Base-by-base conservation (phyloP, 2,888 invertebrate genomes). In the Pemphredon lugubris region DNA sequence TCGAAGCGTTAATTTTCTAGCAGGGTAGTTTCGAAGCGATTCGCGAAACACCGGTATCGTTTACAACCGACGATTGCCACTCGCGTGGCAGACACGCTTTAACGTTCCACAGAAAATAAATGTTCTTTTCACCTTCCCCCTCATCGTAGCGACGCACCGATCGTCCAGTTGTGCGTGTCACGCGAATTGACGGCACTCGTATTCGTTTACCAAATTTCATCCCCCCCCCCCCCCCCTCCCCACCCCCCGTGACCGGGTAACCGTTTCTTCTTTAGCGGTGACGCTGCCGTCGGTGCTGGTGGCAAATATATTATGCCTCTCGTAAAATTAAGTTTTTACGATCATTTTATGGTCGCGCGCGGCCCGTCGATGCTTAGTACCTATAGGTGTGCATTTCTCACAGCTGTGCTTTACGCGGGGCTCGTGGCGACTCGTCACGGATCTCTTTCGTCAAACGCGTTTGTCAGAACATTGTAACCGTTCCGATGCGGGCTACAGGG, bases 311-410 rank as follows among this genome's bases (percentile, higher is more conserved):
- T 89, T 89, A 88, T 87, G 87, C 86, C 86, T 86, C 89, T 89
- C 90, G 86, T 90, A 90, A 90, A 90, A 90, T 90, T 90, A 90
- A 89, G 86, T 89, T 90, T 90, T 90, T 90, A 90, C 89, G 90
- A 88, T 87, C 87, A 84, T 89, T 90, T 90, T 90, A 90, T 89
- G 90, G 88, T 87, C 86, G 87, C 86, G 84, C 84, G 83, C 87
- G 86, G 85, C 83, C 82, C 86, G 84, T 83, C 84, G 84, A 87
- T 88, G 86, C 83, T 83, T 73, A 74, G 79, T 81, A 78, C 84
- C 81, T 84, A 84, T 84, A 79, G 83, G 79, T 71, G 78, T 72
- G 73, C 73, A 79, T 75, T 80, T 79, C 83, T 83, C 78, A 66
- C 79, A 79, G 76, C 79, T 81, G 79, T 65, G 73, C 73, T 70